These are phyloP conservation scores for Bostrychus sinensis DNA, from an alignment of 2,113 vertebrate genomes.

Conservation along the genomic window DNA sequence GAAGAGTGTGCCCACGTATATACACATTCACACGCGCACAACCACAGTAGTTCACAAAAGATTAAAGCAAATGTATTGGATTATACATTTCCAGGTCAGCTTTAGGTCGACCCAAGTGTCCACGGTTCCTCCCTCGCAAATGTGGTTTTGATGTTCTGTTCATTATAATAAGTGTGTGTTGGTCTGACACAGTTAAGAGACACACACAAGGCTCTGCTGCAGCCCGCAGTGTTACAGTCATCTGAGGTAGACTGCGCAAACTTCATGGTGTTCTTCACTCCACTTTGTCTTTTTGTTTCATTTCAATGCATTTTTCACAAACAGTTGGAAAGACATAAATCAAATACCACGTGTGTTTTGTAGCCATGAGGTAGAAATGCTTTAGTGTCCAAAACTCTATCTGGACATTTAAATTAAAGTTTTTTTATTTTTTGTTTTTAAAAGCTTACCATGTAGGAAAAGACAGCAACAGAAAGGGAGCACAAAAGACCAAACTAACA, in stretches of 20 bases:
- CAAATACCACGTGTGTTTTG: constrained; percentile 95
- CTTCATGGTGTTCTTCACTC: constrained; percentile 82
- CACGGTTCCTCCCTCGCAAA: constrained; percentile 22
- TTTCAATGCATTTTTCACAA: constrained; percentile 68
- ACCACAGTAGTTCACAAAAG: constrained; percentile 79
- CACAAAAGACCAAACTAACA: constrained; percentile 34
- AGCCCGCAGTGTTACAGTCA: constrained; percentile 87
- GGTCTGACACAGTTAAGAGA: constrained; percentile 38
- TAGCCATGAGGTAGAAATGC: constrained; percentile 99
- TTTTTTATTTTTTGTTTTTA: too few relatives aligned
- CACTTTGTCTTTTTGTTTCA: neutral
- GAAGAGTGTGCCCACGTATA: constrained; percentile 75
- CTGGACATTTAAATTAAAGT: constrained; percentile 36
- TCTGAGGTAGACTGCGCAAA: constrained; percentile 96
- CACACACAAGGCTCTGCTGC: constrained; percentile 46
- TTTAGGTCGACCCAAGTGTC: constrained; percentile 35
- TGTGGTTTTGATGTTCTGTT: constrained; percentile 20
- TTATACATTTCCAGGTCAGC: constrained; percentile 71
- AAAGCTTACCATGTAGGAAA: constrained; percentile 50
- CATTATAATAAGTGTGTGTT: constrained; percentile 25
- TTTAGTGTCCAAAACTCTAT: constrained; percentile 76
- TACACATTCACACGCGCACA: constrained; percentile 78
- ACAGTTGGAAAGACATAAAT: constrained; percentile 89
- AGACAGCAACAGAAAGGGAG: constrained; percentile 37
- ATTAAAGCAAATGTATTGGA: constrained; percentile 80